Conservation (phyloP, 1,140 invertebrate genomes). For the Pissodes strobi region DNA sequence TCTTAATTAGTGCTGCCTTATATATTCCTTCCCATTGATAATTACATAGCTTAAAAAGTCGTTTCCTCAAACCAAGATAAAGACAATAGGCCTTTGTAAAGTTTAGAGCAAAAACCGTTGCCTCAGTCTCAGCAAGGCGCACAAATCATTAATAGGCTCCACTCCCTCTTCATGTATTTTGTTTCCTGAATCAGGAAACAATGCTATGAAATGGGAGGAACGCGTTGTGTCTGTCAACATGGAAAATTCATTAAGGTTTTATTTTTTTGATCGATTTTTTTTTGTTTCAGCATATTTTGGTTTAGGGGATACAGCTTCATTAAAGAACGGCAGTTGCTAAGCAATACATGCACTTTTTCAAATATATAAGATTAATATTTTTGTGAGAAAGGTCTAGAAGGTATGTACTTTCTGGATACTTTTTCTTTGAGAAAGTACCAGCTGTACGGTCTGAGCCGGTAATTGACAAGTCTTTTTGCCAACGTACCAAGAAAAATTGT, state of each 20-base stretch:
- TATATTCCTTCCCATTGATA: conserved; percentile 13
- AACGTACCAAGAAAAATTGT: no score
- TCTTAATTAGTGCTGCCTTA: conserved; percentile 34
- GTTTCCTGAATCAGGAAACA: conserved; percentile 23
- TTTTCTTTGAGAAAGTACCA: no score
- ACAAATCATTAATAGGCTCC: conserved; percentile 29
- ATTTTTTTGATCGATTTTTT: neutral
- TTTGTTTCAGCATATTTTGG: neutral
- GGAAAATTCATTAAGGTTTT: conserved; percentile 3
- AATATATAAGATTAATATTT: no score
- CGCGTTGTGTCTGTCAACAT: conserved; percentile 19
- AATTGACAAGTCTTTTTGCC: no score
- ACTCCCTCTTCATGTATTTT: conserved; percentile 21
- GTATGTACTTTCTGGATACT: no score
- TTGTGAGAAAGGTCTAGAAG: no score
- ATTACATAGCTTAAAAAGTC: conserved; percentile 27
- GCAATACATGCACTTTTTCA: no score
- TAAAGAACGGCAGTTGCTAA: no score
- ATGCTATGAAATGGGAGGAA: conserved; percentile 11
- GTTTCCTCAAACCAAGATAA: neutral
- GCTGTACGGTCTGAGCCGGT: no score
- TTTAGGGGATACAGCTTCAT: neutral
- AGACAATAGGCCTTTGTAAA: conserved; percentile 25
- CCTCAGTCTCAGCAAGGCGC: conserved; percentile 4
- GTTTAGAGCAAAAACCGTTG: conserved; percentile 17